These are phyloP conservation scores for Drosophila prostipennis DNA, from an alignment of 2,888 invertebrate genomes.

Conservation along the genomic window DNA sequence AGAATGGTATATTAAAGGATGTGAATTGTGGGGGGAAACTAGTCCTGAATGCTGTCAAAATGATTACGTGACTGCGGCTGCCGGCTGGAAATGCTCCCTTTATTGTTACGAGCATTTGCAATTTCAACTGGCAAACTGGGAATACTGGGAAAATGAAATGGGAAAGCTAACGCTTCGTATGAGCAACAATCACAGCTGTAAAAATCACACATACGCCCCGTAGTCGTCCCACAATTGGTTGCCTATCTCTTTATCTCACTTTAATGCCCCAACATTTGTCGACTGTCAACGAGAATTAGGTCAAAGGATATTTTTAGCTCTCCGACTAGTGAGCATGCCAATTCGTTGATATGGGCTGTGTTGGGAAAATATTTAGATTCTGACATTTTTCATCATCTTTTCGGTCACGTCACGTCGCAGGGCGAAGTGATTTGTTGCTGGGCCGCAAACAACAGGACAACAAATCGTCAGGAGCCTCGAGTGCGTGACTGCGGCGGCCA, in stretches of 20 bases:
- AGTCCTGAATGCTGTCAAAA: constrained; percentile 37
- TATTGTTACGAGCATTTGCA: constrained; percentile 39
- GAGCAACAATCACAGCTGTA: constrained; percentile 59
- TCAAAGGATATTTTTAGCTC: constrained; percentile 72
- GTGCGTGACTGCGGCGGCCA: constrained; percentile 39
- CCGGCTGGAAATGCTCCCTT: constrained; percentile 18
- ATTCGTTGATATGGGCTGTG: constrained; percentile 16
- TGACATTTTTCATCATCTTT: constrained; percentile 56
- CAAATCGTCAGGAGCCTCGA: constrained; percentile 22
- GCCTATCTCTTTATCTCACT: constrained; percentile 34
- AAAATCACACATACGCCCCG: constrained; percentile 62
- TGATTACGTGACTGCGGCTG: constrained; percentile 47
- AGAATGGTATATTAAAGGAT: constrained; percentile 11
- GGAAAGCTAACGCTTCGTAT: constrained; percentile 35
- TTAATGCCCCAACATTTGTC: constrained; percentile 46
- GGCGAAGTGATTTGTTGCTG: constrained; percentile 20
- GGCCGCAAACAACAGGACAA: constrained; percentile 8
- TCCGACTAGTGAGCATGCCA: constrained; percentile 32
- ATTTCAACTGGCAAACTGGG: constrained; percentile 28
- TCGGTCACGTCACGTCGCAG: constrained; percentile 39
- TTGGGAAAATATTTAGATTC: constrained; percentile 49
- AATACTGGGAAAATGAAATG: constrained; percentile 15
- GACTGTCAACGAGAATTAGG: constrained; percentile 70
- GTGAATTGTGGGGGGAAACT: constrained; percentile 5
- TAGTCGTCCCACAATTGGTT: constrained; percentile 21